A percentile compares a stretch with the other conserved stretches of the same genome.
These are phyloP conservation scores for Agrypnia vestita DNA, from an alignment of 1,140 invertebrate genomes.

Conservation along the genomic window DNA sequence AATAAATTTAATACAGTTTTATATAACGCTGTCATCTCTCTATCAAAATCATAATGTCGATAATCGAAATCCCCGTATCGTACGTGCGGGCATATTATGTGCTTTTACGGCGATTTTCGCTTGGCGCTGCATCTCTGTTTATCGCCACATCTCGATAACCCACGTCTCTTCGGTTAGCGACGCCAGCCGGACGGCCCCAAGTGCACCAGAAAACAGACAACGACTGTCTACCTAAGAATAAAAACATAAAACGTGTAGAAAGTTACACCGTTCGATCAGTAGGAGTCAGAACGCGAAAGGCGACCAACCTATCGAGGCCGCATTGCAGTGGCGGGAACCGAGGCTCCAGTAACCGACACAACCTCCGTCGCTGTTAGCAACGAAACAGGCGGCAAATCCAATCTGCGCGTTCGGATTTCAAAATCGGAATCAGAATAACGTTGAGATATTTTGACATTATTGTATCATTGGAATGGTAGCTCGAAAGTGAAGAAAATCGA, in stretches of 20 bases:
- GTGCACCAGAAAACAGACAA: neutral
- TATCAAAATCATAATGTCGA: too few species aligned
- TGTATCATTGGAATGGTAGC: neutral
- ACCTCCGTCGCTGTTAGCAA: neutral
- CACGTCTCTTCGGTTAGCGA: neutral
- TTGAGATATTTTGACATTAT: constrained; percentile 13
- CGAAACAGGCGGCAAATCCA: constrained; percentile 16
- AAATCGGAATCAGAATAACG: constrained; percentile 7
- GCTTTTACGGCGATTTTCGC: neutral
- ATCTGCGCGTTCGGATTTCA: constrained; percentile 1
- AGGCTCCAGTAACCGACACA: neutral
- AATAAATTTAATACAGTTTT: too few species aligned
- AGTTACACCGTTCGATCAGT: constrained; percentile 52
- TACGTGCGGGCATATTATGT: too few species aligned
- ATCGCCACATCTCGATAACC: constrained; percentile 8
- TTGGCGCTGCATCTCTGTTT: neutral
- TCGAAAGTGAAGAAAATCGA: neutral
- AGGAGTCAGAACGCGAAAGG: constrained; percentile 47
- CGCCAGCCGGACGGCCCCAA: neutral
- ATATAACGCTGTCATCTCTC: too few species aligned
- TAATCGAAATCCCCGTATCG: too few species aligned
- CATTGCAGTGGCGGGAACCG: neutral
- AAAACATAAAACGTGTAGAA: constrained; percentile 59
- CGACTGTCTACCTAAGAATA: constrained; percentile 8
- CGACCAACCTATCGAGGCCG: constrained; percentile 38